Conservation (phyloP, 2,888 invertebrate species). For the Troides aeacus region DNA sequence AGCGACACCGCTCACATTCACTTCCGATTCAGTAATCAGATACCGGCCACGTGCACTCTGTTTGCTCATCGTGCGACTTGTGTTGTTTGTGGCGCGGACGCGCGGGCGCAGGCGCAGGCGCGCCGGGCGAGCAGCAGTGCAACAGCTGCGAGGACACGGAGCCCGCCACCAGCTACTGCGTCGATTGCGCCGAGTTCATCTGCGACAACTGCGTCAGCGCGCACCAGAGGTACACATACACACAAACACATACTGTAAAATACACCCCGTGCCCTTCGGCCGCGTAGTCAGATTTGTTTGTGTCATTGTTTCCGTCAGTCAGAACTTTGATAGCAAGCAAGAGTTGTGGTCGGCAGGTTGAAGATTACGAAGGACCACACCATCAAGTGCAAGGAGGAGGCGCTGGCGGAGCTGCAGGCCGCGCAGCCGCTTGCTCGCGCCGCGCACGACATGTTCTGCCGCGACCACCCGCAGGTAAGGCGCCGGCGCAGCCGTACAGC, state of each 20-base stretch:
- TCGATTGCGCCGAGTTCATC: conserved; percentile 94
- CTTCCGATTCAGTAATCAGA: too few relatives aligned
- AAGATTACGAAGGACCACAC: conserved; percentile 96
- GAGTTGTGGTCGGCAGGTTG: conserved; percentile 66
- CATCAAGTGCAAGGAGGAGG: conserved; percentile 92
- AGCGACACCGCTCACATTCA: too few relatives aligned
- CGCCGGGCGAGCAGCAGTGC: conserved; percentile 78
- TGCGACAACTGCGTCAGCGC: conserved; percentile 95
- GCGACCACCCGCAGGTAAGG: conserved; percentile 83
- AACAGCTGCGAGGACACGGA: conserved; percentile 93
- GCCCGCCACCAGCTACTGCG: conserved; percentile 92
- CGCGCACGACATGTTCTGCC: conserved; percentile 85
- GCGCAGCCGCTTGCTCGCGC: conserved; percentile 68
- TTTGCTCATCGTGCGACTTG: too few relatives aligned
- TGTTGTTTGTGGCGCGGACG: too few relatives aligned
- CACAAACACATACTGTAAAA: not conserved
- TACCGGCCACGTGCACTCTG: too few relatives aligned
- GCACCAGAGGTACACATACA: conserved; percentile 84
- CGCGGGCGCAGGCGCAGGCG: conserved; percentile 67
- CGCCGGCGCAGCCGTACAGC: not conserved
- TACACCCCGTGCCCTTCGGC: not conserved
- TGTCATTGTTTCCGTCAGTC: too few relatives aligned
- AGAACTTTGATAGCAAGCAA: too few relatives aligned
- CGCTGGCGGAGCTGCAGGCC: conserved; percentile 82
- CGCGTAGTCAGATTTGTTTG: too few relatives aligned